A percentile compares a stretch with the other conserved stretches of the same genome.
These are phyloP conservation scores for Diarsia mendica DNA, from an alignment of 2,888 invertebrate species.

Conservation along the genomic window DNA sequence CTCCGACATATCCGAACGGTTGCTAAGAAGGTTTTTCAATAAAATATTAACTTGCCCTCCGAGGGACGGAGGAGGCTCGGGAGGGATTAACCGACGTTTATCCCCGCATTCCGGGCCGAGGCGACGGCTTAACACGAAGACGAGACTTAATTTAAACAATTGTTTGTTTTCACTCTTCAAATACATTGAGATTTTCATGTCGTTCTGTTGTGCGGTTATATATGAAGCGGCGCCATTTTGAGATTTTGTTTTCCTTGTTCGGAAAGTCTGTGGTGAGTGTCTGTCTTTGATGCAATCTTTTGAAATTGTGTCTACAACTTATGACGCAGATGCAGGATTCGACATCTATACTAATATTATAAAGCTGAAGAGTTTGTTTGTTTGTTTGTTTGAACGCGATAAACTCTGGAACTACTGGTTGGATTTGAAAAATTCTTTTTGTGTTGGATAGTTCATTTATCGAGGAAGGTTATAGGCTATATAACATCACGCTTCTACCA, in stretches of 20 bases:
- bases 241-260: slow-evolving; percentile 20
- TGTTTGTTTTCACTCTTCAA: slow-evolving; percentile 66
- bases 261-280: neutral
- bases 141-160: slow-evolving; percentile 66
- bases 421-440: too few relatives aligned
- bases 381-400: too few relatives aligned
- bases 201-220: slow-evolving; percentile 46
- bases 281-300: neutral
- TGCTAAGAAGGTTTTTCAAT: slow-evolving; percentile 69
- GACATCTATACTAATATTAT: too few relatives aligned
- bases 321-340: too few relatives aligned
- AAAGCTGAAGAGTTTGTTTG: too few relatives aligned
- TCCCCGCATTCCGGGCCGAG: slow-evolving; percentile 62
- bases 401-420: too few relatives aligned
- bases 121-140: slow-evolving; percentile 62
- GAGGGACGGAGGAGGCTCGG: slow-evolving; percentile 63
- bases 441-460: too few relatives aligned
- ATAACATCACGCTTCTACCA: too few relatives aligned
- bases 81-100: slow-evolving; percentile 68
- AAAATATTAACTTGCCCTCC: slow-evolving; percentile 70
- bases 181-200: slow-evolving; percentile 56
- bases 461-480: too few relatives aligned
- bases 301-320: slow-evolving; percentile 1
- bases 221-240: slow-evolving; percentile 28
- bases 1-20: slow-evolving; percentile 63